A percentile compares a stretch with the other conserved stretches of the same genome.
phyloP scores from a whole-genome alignment of 2,888 invertebrate genomes.

The Zaprionus bogoriensis region DNA sequence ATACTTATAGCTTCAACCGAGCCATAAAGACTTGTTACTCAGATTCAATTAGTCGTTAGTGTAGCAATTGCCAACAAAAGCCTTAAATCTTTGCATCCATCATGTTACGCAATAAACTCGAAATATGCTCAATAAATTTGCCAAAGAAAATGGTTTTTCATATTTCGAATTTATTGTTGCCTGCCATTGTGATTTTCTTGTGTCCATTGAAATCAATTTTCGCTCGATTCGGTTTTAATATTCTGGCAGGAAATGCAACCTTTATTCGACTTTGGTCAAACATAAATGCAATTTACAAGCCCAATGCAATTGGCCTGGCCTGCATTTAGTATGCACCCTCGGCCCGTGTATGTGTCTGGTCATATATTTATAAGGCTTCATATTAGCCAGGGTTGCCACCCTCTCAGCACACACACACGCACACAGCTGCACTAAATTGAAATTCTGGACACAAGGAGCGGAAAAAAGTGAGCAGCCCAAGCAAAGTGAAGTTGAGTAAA shows the following conservation, averaged over 20 bases:
- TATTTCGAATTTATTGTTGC: not conserved
- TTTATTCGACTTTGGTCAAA: slow-evolving; percentile 38
- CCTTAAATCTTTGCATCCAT: not conserved
- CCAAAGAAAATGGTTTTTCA: too few relatives aligned
- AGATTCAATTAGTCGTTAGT: not conserved
- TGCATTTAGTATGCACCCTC: slow-evolving; percentile 53
- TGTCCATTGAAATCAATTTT: slow-evolving; percentile 28
- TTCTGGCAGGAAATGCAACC: slow-evolving; percentile 18
- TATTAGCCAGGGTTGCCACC: slow-evolving; percentile 33
- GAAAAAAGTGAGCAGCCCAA: slow-evolving; percentile 22
- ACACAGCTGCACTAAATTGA: slow-evolving; percentile 53
- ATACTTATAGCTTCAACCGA: not conserved
- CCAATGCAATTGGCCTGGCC: slow-evolving; percentile 56
- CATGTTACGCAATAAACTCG: not conserved
- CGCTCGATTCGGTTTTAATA: slow-evolving; percentile 29
- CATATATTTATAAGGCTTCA: slow-evolving; percentile 53
- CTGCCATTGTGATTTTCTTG: not conserved
- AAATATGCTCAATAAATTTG: not conserved
- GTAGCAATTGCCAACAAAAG: not conserved
- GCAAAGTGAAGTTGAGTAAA: slow-evolving; percentile 43
- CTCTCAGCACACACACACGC: slow-evolving; percentile 23
- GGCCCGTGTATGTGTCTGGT: slow-evolving; percentile 11
- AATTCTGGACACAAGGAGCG: slow-evolving; percentile 35
- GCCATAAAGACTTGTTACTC: not conserved
- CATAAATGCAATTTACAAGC: slow-evolving; percentile 50